Base-by-base conservation (phyloP, 92 coral and sea anemone species). In the Epizoanthus stellaris region DNA sequence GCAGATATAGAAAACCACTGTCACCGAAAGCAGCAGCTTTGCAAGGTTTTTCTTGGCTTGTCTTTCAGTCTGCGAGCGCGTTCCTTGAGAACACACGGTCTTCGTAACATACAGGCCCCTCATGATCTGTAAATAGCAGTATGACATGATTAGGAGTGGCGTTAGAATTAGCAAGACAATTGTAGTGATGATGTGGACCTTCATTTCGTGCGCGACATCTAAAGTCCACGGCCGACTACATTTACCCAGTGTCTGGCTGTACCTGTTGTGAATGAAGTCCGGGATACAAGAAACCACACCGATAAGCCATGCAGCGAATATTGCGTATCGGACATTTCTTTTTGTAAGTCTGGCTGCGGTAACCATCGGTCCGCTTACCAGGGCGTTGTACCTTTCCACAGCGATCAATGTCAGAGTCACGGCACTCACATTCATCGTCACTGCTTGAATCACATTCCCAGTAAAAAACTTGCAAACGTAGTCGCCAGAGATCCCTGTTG, bases 321-420 rank as follows among this genome's bases (percentile, higher is more conserved):
- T 75, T 3, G 66, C 80, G 10, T 75, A 75, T 5, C 80, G 80
- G 10, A 75, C 80, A 52, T 75, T 75, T 5, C 39, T 54, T 45
- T 75, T 75, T 5, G 66, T 56, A 57, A 75, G 6, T 30, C 80
- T 54, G 34, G 80, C 67, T 6, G 68, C n/a, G 53, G 75, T 54
- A 3, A 20, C 82, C 65, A 89, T 70, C 23, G 92, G 87, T 45
- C 80, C n/a, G n/a, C n/a, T 80, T 16, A 67, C 77, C 14, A 89
- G 83, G 8, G 92, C 92, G 82, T 84, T 82, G 60, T 89, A 89
- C 47, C 92, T 70, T 56, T 89, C 92, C 16, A 89, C 89, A 17
- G 89, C 92, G 40, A 89, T 52, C 58, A 75, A 38, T 4, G 80
- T 75, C 42, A 75, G 39, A 0, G 64, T 75, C 34, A 75, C 19